Evolutionary conservation across 2,888 invertebrate species (phyloP).

Genomic region (Apotomis capreana): DNA sequence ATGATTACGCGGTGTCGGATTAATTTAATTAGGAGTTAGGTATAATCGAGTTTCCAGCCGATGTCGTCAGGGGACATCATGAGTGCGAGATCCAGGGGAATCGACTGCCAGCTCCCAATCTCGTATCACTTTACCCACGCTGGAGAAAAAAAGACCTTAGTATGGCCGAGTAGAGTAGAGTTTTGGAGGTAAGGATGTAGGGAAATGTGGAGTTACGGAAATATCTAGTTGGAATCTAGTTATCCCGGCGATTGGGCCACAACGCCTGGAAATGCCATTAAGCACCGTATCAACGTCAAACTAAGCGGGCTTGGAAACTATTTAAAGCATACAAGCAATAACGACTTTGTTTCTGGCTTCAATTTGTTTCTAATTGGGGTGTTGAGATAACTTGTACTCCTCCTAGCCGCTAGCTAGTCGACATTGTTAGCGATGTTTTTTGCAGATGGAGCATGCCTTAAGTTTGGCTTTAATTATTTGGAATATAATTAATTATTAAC

Average conservation of each 20-base stretch:
- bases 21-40: constrained; percentile 56
- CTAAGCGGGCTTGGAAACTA: constrained; percentile 57
- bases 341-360: constrained; percentile 43
- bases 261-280: constrained; percentile 73
- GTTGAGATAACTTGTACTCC: background rate
- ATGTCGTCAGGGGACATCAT: constrained; percentile 63
- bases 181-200: background rate
- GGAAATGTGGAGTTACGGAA: constrained; percentile 6
- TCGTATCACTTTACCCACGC: background rate
- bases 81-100: constrained; percentile 56
- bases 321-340: constrained; percentile 49
- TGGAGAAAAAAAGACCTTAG: background rate
- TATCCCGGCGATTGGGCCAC: constrained; percentile 73
- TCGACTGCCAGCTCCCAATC: background rate
- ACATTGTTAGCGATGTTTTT: background rate
- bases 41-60: constrained; percentile 60
- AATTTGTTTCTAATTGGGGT: constrained; percentile 24
- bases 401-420: background rate
- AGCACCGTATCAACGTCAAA: constrained; percentile 60
- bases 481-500: too few relatives aligned
- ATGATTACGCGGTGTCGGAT: constrained; percentile 25
- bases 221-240: constrained; percentile 60
- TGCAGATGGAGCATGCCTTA: too few relatives aligned
- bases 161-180: background rate
- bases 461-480: too few relatives aligned